phyloP scores from a whole-genome alignment of 2,797 vertebrate genomes.

The Tokudaia tokunoshimensis region DNA sequence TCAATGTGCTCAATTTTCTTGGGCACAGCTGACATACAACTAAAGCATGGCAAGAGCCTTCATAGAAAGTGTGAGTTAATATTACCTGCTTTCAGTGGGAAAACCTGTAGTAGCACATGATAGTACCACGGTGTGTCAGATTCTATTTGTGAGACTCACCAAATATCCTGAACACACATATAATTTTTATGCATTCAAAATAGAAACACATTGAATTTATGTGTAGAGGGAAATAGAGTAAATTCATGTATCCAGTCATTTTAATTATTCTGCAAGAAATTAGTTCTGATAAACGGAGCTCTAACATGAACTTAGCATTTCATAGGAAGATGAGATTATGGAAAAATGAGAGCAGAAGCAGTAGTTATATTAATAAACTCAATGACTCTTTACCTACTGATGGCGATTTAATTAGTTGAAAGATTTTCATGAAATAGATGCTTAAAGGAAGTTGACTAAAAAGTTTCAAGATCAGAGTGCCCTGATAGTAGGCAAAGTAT shows the following conservation, averaged over 20 bases:
- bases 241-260: not conserved
- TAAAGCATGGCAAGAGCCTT: not conserved
- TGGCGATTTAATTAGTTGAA: conserved; percentile 23
- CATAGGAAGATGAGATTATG: conserved; percentile 24
- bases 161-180: not conserved
- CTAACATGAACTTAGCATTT: not conserved
- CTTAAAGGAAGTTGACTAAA: conserved; percentile 53
- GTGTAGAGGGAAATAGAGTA: not conserved
- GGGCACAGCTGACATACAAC: not conserved
- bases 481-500: conserved; percentile 60
- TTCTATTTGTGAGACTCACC: not conserved
- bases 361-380: conserved; percentile 35
- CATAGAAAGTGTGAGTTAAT: not conserved
- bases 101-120: not conserved
- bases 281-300: conserved; percentile 18
- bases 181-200: not conserved
- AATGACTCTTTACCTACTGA: conserved; percentile 56
- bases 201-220: not conserved
- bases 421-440: conserved; percentile 4
- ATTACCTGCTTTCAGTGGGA: not conserved
- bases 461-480: not conserved
- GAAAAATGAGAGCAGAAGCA: not conserved
- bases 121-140: accelerated
- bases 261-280: not conserved
- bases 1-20: not conserved